phyloP scores from a whole-genome alignment of 2,113 vertebrate genomes.

The Prionailurus bengalensis region DNA sequence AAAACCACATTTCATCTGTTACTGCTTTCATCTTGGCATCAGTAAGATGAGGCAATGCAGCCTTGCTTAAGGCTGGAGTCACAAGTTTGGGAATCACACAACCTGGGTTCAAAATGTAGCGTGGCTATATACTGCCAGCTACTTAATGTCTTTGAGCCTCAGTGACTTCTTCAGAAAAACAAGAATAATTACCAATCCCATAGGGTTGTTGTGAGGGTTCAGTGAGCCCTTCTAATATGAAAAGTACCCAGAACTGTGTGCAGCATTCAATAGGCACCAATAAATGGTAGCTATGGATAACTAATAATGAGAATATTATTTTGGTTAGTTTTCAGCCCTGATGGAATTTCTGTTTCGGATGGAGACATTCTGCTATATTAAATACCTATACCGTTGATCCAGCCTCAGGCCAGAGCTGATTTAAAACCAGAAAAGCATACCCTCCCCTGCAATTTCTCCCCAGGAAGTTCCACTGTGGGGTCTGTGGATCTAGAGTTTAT shows the following conservation, averaged over 20 bases:
- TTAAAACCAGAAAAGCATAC: conserved; percentile 16
- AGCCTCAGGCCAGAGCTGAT: not conserved
- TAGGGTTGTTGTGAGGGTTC: not conserved
- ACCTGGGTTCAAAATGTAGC: not conserved
- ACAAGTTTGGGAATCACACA: not conserved
- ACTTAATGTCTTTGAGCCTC: not conserved
- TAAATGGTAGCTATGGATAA: not conserved
- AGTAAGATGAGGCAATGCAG: not conserved
- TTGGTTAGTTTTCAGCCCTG: conserved; percentile 7
- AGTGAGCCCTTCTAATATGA: not conserved
- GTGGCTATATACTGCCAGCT: not conserved
- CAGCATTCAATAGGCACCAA: not conserved
- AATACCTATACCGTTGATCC: not conserved
- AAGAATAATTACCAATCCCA: not conserved
- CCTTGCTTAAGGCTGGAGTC: not conserved
- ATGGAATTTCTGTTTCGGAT: conserved; percentile 1
- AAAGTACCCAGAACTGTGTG: not conserved
- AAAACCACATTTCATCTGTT: conserved; percentile 25
- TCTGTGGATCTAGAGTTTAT: not conserved
- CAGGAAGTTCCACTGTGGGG: not conserved
- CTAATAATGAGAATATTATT: conserved; percentile 31
- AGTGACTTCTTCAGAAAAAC: conserved; percentile 44
- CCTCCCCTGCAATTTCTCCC: not conserved
- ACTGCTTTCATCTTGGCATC: not conserved
- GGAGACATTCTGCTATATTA: not conserved